These are phyloP conservation scores for Strix aluco DNA, from an alignment of 2,113 vertebrate genomes.

Conservation along the genomic window DNA sequence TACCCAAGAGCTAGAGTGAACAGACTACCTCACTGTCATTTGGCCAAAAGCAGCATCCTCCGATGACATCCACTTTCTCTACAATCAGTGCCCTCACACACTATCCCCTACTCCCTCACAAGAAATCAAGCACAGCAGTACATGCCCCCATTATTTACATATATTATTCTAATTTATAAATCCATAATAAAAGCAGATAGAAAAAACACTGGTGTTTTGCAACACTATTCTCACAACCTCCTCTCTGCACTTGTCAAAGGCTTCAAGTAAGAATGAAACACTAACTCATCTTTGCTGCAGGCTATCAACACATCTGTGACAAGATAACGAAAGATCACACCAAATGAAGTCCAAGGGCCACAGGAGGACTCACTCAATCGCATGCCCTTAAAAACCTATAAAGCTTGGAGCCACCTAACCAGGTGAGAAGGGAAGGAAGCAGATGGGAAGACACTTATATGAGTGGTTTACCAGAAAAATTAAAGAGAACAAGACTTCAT, in stretches of 20 bases:
- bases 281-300: background rate
- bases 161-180: background rate
- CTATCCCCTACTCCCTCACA: background rate
- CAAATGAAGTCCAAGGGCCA: background rate
- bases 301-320: background rate
- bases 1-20: background rate
- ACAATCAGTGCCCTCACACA: background rate
- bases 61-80: background rate
- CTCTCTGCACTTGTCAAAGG: background rate
- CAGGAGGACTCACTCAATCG: background rate
- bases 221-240: background rate
- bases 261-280: background rate
- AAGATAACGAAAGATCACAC: background rate
- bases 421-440: background rate
- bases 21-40: background rate
- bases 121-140: background rate
- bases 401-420: background rate
- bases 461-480: background rate
- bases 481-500: background rate
- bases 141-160: background rate
- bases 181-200: background rate
- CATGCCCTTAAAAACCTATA: background rate
- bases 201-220: background rate
- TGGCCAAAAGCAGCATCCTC: background rate
- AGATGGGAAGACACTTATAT: background rate